Base-by-base conservation (phyloP, 2,113 vertebrate genomes). In the Gobio gobio region DNA sequence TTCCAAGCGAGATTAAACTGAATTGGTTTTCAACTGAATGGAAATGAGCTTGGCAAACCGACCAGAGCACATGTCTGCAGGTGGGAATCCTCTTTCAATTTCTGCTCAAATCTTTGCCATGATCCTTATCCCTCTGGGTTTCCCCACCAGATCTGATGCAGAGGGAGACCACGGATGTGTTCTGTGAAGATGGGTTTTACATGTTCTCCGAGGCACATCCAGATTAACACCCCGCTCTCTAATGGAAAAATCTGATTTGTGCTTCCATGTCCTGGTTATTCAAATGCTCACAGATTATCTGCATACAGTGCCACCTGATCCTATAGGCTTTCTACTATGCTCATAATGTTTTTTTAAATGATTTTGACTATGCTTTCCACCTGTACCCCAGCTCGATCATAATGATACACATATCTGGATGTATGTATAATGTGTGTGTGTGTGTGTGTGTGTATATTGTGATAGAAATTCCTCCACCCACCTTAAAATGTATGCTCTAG, bases 151-250 rank as follows among this genome's bases (percentile, higher is more conserved):
- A 16, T 1, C n/a, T 1, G 40, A 85, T 82, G 51, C 61, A 22
- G 56, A 24, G 3, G 58, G 78, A 86, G 87, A 88, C 40, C 16
- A 26, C 6, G n/a, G 75, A 88, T 78, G 80, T 56, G 66, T 9
- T 54, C 47, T 29, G 85, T 79, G 76, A 90, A 84, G 89, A 94
- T 90, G 86, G 87, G 90, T 92, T 85, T 86, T 86, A 58, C 83
- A 22, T 86, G 81, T 88, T 63, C 18, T 14, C 66, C 9, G 77
- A 81, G 90, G 86, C 86, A 83, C 1, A 88, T 87, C 18, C 9
- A 89, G 90, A 92, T 90, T 89, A 89, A 84, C 90, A 80, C 83
- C 91, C 91, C 89, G 78, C 90, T 90, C 84, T 45, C 63, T 64
- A 26, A 54, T 83, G 83, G 47, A 75, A 68, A 68, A 49, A 58